Evolutionary conservation across 2,888 invertebrate genomes (phyloP), one percentile per base, ranked within the genome.

Genomic region (Camponotus fellah): DNA sequence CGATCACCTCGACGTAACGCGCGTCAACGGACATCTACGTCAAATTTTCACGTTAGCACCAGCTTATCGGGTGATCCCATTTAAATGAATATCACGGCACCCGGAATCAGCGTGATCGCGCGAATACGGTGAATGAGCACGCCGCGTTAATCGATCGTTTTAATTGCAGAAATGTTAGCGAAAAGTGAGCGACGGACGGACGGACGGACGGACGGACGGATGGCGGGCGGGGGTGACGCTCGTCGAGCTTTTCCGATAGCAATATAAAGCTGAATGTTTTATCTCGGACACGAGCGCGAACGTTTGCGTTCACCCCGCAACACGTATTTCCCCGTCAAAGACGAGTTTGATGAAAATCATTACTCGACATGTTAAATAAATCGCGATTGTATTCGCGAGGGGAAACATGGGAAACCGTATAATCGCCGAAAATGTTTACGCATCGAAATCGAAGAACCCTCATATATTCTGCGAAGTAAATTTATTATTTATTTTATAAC

Each of bases 231-330:
- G 14, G 14, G 53, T 58, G 58, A 58, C 56, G 69, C 69, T n/a
- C 58, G 71, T 79, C 34, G 12, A 60, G 21, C 71, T 79, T 81
- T 75, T 75, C 80, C 75, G 40, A 64, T 62, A 40, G 64, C 72
- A 75, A 81, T 74, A 81, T 72, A 75, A 81, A 81, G 46, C 53
- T 85, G 85, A 86, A 86, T 81, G 84, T 84, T 79, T 81, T 85
- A 88, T 88, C 88, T 86, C 86, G 86, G 83, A 89, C 80, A 43
- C 79, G 69, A 46, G 34, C 46, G 58, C 71, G 79, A 69, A 32
- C n/a, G 56, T 9, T 64, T 21, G 34, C n/a, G 3, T n/a, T 26
- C 62, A 60, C 43, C 26, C 10, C 66, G 66, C 66, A 53, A 56
- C 69, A 21, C 43, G 40, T 9, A 79, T 79, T 53, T 53, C 8